Evolutionary conservation across 2,888 invertebrate genomes (phyloP), one percentile per base, ranked within the genome.

Genomic region (Napeogenes sylphis): DNA sequence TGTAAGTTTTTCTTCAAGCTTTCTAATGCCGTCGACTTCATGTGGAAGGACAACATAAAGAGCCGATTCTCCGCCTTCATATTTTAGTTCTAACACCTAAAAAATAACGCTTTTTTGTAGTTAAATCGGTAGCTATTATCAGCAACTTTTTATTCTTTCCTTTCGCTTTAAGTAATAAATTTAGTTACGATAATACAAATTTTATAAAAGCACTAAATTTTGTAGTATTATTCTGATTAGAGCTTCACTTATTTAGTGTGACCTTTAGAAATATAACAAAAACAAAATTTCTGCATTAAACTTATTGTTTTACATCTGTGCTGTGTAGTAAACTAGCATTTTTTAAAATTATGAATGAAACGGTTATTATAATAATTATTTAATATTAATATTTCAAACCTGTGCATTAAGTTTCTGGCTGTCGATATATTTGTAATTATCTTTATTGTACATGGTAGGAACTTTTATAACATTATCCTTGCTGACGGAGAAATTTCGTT

Each of bases 31-130:
- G 53, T 93, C 92, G 8, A 92, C 77, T 64, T 92, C 79, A 67
- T 94, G 92, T 0, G 97, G 97, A 59, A 97, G 85, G 53, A 96
- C 85, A 45, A 97, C 87, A 0, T 96, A 72, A 92, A 97, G 93
- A 56, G 94, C 93, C 13, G 95, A 78, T 66, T 94, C 90, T 0
- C 91, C 89, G 59, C 94, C 93, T 73, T 90, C 84, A 77, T 97
- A 98, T 0, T 94, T 94, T 73, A 98, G 65, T 81, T 95, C 94
- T 56, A 98, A 76, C 12, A 95, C 92, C 93, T 92, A 58, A 53
- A 81, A 77, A 58, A 38, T 57, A 10, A 58, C 21, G 21, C 21
- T 21, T 21, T 21, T 21, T 21, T 21, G 21, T 21, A 21, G 21
- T 21, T 21, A 21, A 21, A 21, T 21, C 21, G 21, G 21, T 21